phyloP scores from a whole-genome alignment of 1,140 invertebrate genomes.

The Atopsyche davidsoni region DNA sequence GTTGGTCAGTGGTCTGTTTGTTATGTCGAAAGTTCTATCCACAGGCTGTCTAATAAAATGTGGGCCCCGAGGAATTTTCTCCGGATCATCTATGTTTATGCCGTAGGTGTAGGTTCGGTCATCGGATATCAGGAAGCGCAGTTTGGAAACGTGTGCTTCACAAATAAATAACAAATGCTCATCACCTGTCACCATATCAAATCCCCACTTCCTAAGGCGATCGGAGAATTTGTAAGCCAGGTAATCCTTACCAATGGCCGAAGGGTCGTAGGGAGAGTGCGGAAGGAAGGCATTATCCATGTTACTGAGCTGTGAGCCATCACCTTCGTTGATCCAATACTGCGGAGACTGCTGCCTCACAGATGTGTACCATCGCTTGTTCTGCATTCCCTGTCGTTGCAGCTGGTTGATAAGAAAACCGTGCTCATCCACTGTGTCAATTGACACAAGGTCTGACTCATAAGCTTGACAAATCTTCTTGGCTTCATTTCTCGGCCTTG shows the following conservation, averaged over 20 bases:
- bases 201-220: conserved; percentile 71
- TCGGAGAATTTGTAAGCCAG: conserved; percentile 66
- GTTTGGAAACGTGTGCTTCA: conserved; percentile 64
- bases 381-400: conserved; percentile 74
- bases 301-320: conserved; percentile 66
- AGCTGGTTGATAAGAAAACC: conserved; percentile 75
- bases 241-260: conserved; percentile 48
- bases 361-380: conserved; percentile 81
- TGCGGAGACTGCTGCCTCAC: conserved; percentile 65
- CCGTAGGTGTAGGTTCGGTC: conserved; percentile 81
- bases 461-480: conserved; percentile 73
- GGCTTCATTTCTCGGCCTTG: conserved; percentile 70
- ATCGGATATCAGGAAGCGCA: conserved; percentile 69
- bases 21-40: conserved; percentile 75
- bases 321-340: conserved; percentile 79
- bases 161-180: conserved; percentile 81
- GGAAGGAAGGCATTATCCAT: conserved; percentile 76
- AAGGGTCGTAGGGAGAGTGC: conserved; percentile 40
- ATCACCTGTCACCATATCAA: conserved; percentile 70
- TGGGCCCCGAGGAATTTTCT: conserved; percentile 77
- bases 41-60: conserved; percentile 81
- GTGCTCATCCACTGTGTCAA: conserved; percentile 81
- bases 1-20: conserved; percentile 62
- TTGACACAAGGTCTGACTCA: conserved; percentile 71
- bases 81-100: conserved; percentile 63